Evolutionary conservation across 2,113 vertebrate species (phyloP), one percentile per base, ranked within the genome.

Genomic region (Alethe castanea): DNA sequence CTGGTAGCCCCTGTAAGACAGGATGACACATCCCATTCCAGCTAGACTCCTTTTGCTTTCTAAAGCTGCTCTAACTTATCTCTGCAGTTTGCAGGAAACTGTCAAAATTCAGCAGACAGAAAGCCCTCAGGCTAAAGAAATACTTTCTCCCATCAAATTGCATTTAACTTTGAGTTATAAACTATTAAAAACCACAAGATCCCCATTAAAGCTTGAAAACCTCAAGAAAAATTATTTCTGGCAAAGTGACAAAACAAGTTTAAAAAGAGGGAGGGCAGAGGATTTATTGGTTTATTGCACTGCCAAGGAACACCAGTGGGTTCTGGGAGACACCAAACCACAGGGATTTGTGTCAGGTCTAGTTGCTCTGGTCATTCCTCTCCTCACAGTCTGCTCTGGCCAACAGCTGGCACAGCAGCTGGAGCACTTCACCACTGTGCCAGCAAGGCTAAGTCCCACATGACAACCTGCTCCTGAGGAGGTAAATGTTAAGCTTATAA

Each of bases 101-200:
- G 19, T 69, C 54, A 79, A 85, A 82, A 94, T 77, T 82, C 71
- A 90, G 33, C 23, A 47, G 33, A 57, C 20, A 94, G 33, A 84
- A 84, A 91, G 23, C 23, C 73, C 70, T 48, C 10, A 54, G 61
- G 81, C 61, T 92, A 89, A 91, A 92, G 50, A 85, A 95, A 92
- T 54, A 38, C 19, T 64, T 84, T 50, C 69, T 76, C 56, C 48
- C 61, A 53, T 81, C 36, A 92, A 88, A 79, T 72, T 85, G 18
- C 16, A 16, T 90, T 97, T 91, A 72, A 65, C 44, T 92, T 60
- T 53, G 25, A 90, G 19, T 78, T 93, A 62, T 23, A 82, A 80
- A 67, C 62, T 54, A 40, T 66, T 86, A 54, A 88, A 90, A 94
- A 44, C 9, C 67, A 71, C 36, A 50, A 62, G 9, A n/a, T 88